These are phyloP conservation scores for Gallinago media DNA, from an alignment of 2,113 vertebrate genomes.

Conservation along the genomic window DNA sequence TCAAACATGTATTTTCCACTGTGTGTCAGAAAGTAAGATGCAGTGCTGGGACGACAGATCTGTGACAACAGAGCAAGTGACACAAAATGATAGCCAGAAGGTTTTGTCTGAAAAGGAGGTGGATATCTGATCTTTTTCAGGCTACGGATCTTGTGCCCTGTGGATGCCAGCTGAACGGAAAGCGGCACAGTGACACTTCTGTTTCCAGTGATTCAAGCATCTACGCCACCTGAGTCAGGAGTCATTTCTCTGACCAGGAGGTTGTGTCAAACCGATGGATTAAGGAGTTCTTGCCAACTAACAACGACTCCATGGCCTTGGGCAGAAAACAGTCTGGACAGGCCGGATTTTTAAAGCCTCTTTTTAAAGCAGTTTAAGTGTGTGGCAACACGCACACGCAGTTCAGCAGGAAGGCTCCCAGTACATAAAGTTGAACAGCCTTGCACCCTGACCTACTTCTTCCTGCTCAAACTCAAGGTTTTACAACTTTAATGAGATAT, in stretches of 20 bases:
- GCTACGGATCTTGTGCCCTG: background rate
- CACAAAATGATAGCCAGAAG: background rate
- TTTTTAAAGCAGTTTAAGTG: background rate
- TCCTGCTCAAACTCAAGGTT: background rate
- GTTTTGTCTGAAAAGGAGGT: background rate
- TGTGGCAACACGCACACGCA: background rate
- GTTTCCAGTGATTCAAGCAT: background rate
- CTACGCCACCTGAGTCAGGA: background rate
- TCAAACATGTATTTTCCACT: background rate
- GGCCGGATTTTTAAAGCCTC: background rate
- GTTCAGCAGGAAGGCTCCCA: background rate
- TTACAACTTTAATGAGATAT: background rate
- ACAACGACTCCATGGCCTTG: background rate
- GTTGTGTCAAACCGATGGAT: background rate
- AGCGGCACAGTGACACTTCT: background rate
- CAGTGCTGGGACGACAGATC: background rate
- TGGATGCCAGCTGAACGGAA: background rate
- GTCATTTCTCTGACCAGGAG: background rate
- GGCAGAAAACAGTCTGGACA: rapidly evolving
- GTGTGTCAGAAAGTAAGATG: background rate
- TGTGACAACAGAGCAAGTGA: background rate
- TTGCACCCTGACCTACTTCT: background rate
- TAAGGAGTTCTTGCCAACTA: background rate
- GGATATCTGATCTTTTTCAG: background rate
- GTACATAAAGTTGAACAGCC: background rate